Conservation (phyloP, 2,888 invertebrate species). For the Synergus japonicus region DNA sequence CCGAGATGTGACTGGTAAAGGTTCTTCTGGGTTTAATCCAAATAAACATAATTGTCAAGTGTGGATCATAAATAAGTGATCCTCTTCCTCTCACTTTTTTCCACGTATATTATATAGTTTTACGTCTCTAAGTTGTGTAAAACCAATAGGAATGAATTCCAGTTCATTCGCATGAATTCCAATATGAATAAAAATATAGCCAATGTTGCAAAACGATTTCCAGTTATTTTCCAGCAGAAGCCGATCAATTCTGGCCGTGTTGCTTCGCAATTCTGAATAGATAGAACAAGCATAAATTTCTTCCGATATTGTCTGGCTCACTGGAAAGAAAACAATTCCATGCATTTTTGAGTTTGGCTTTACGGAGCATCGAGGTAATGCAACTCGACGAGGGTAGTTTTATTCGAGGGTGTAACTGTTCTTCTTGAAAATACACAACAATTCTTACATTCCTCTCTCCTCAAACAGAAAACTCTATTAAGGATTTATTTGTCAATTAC, state of each 20-base stretch:
- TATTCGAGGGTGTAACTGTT: constrained; percentile 1
- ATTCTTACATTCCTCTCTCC: not conserved
- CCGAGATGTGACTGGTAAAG: not conserved
- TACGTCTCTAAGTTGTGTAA: not conserved
- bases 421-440: not conserved
- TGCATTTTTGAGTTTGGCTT: constrained; percentile 48
- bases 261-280: not conserved
- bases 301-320: constrained; percentile 31
- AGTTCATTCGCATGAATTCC: not conserved
- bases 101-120: no score
- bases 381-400: constrained; percentile 34
- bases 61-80: no score
- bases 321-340: constrained; percentile 44
- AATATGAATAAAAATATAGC: not conserved
- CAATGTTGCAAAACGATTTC: not conserved
- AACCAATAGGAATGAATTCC: not conserved
- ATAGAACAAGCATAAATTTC: constrained; percentile 37
- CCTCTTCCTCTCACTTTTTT: no score
- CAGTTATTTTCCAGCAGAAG: not conserved
- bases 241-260: constrained; percentile 9
- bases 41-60: not conserved
- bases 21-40: not conserved
- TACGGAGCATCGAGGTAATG: constrained; percentile 20
- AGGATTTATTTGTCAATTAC: not conserved
- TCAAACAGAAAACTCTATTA: not conserved